Evolutionary conservation across 2,888 invertebrate species (phyloP).

Genomic region (Rhyacophila evoluta): DNA sequence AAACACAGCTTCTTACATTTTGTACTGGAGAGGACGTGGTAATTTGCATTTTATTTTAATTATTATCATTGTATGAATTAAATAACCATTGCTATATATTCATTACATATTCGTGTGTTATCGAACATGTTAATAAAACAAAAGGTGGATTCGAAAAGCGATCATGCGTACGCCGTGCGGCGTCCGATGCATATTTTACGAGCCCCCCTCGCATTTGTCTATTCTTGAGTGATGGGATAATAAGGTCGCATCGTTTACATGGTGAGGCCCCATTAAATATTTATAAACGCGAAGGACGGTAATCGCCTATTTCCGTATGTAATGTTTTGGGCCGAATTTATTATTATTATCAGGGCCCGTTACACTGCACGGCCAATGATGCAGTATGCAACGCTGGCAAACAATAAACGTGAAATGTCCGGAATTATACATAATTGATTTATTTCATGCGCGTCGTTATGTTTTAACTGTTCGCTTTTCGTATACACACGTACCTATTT

Average conservation of each 20-base stretch:
- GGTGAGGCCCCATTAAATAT: slow-evolving; percentile 31
- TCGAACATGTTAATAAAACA: neutral
- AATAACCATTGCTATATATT: neutral
- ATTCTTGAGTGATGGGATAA: slow-evolving; percentile 36
- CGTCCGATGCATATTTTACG: neutral
- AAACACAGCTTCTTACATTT: no score
- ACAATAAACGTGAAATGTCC: neutral
- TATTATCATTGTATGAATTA: neutral
- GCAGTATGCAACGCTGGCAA: neutral
- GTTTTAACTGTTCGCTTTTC: no score
- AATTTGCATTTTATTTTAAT: no score
- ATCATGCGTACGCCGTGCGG: neutral
- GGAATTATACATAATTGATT: no score
- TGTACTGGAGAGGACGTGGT: no score
- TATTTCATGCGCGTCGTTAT: no score
- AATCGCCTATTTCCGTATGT: slow-evolving; percentile 42
- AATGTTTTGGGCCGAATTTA: neutral
- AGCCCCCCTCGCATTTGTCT: slow-evolving; percentile 28
- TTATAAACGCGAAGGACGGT: slow-evolving; percentile 32
- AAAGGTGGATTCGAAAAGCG: neutral
- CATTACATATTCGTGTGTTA: neutral
- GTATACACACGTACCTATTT: no score
- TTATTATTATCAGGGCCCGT: neutral
- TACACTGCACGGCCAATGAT: neutral
- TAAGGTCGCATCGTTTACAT: slow-evolving; percentile 34